Conservation (phyloP, 2,888 invertebrate species). For the Horisme vitalbata region DNA sequence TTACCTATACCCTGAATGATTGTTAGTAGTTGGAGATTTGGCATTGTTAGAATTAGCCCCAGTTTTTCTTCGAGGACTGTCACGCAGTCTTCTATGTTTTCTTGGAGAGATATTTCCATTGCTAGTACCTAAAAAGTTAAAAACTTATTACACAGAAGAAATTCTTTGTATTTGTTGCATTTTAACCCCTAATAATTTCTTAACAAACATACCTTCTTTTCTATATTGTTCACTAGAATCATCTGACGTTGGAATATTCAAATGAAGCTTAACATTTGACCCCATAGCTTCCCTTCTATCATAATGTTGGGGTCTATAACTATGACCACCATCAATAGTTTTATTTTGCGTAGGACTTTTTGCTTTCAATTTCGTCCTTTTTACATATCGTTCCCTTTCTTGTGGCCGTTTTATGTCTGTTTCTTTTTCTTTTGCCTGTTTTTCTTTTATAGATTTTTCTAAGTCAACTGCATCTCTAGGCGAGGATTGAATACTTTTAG, state of each 20-base stretch:
- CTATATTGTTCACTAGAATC: slow-evolving; percentile 83
- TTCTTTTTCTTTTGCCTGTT: slow-evolving; percentile 64
- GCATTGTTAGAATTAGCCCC: slow-evolving; percentile 75
- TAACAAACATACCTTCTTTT: slow-evolving; percentile 61
- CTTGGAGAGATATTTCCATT: slow-evolving; percentile 82
- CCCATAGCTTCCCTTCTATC: slow-evolving; percentile 78
- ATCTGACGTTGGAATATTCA: slow-evolving; percentile 84
- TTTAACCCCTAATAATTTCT: too few relatives aligned
- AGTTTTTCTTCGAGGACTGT: slow-evolving; percentile 86
- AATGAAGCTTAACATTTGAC: slow-evolving; percentile 78
- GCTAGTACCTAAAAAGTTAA: slow-evolving; percentile 33
- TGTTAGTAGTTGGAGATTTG: slow-evolving; percentile 79
- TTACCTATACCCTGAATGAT: slow-evolving; percentile 73
- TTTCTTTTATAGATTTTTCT: slow-evolving; percentile 71
- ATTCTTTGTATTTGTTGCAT: too few relatives aligned
- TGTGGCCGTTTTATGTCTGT: slow-evolving; percentile 61
- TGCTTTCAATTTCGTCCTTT: slow-evolving; percentile 74
- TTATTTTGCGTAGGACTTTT: slow-evolving; percentile 77
- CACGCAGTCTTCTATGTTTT: slow-evolving; percentile 84
- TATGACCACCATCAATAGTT: slow-evolving; percentile 55
- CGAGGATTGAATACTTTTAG: slow-evolving; percentile 68
- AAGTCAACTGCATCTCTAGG: slow-evolving; percentile 67
- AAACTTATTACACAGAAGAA: too few relatives aligned
- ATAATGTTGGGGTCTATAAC: slow-evolving; percentile 65
- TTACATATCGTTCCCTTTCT: slow-evolving; percentile 75